Evolutionary conservation across 2,113 vertebrate genomes (phyloP).

Genomic region (Nothoprocta perdicaria): DNA sequence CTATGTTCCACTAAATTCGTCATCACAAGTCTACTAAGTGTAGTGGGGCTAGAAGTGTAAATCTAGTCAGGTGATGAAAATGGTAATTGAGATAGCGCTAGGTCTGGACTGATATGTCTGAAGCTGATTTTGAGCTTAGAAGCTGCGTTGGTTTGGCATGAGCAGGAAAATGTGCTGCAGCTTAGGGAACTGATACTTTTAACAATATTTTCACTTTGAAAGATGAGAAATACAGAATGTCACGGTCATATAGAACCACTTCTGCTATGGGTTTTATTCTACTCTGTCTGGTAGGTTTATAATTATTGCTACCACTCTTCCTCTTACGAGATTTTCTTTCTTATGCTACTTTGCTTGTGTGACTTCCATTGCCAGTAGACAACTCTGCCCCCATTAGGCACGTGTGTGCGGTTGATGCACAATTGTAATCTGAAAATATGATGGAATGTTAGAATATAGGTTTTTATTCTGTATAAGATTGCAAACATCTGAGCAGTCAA

Average conservation of each 20-base stretch:
- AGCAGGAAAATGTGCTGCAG: background rate
- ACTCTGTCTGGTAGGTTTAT: background rate
- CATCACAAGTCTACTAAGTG: background rate
- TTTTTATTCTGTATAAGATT: background rate
- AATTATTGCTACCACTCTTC: background rate
- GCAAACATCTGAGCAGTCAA: background rate
- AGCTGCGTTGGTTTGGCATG: background rate
- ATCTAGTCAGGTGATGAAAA: background rate
- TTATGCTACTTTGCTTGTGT: background rate
- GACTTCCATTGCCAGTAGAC: background rate
- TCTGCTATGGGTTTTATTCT: background rate
- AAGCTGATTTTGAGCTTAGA: background rate
- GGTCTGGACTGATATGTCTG: background rate
- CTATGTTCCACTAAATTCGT: background rate
- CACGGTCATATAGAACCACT: background rate
- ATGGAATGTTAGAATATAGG: background rate
- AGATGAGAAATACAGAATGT: background rate
- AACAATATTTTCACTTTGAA: background rate
- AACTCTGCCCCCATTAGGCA: fast-evolving
- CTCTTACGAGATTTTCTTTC: background rate
- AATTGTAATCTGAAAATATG: background rate
- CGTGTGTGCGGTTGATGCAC: background rate
- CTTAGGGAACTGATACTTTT: background rate
- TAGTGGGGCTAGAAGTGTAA: background rate
- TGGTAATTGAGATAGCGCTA: background rate